Conservation (phyloP, 64 coral and sea anemone genomes). For the Pocillopora verrucosa region DNA sequence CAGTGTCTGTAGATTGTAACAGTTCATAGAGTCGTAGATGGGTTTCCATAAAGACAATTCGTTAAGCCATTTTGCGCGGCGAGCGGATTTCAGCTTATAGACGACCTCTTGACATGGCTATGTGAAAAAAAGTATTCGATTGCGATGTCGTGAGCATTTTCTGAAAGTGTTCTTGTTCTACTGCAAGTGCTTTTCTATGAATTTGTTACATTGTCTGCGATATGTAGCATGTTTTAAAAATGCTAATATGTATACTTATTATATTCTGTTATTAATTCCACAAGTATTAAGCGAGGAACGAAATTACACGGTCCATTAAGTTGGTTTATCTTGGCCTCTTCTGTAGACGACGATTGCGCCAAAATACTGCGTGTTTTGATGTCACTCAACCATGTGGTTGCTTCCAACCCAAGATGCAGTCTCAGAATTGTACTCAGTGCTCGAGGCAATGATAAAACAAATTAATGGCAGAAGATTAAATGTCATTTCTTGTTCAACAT, state of each 20-base stretch:
- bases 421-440: neutral
- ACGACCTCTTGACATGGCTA: slow-evolving; percentile 15
- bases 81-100: neutral
- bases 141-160: neutral
- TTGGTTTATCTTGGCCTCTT: slow-evolving; percentile 6
- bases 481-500: neutral
- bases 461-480: slow-evolving; percentile 10
- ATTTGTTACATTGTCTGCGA: neutral
- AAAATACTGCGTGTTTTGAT: slow-evolving; percentile 24
- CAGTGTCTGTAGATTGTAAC: neutral
- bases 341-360: neutral
- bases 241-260: neutral
- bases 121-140: neutral
- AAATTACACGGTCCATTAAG: slow-evolving; percentile 3
- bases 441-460: slow-evolving; percentile 8
- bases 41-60: neutral
- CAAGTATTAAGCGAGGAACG: neutral
- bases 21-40: neutral
- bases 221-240: neutral
- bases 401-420: slow-evolving; percentile 1
- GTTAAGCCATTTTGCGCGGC: neutral
- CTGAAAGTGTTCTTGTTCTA: neutral
- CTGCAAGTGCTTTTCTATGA: neutral
- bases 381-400: neutral
- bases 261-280: neutral